These are phyloP conservation scores for Melipona quadrifasciata DNA, from an alignment of 1,140 invertebrate species.

Conservation along the genomic window DNA sequence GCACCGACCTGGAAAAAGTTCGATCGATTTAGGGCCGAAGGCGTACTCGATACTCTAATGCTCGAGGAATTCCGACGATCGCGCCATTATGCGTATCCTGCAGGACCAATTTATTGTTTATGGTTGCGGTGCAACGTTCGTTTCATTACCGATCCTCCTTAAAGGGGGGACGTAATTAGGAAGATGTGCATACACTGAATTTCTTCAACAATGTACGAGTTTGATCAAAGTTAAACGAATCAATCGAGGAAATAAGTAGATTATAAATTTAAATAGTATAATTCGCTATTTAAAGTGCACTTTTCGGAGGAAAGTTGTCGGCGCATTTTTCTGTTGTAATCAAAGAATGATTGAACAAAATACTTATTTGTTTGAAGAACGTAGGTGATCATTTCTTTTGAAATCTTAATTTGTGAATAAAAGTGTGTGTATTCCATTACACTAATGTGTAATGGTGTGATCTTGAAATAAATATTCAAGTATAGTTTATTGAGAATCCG, in stretches of 20 bases:
- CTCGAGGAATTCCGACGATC: constrained; percentile 19
- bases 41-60: constrained; percentile 10
- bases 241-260: no score
- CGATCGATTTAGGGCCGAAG: constrained; percentile 49
- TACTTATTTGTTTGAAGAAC: no score
- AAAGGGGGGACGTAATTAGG: neutral
- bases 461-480: no score
- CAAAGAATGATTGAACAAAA: no score
- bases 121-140: neutral
- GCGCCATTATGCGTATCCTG: constrained; percentile 15
- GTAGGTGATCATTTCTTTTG: no score
- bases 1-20: constrained; percentile 51
- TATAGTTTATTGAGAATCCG: neutral
- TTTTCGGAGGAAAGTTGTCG: no score
- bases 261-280: no score
- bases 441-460: no score
- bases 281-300: no score
- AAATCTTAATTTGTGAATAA: no score
- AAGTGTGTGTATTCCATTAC: no score
- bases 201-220: neutral
- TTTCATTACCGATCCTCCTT: neutral
- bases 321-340: no score
- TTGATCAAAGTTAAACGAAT: neutral
- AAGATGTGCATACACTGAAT: neutral
- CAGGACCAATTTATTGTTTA: neutral